These are phyloP conservation scores for Luperina nickerlii DNA, from an alignment of 2,888 invertebrate species.

Conservation along the genomic window DNA sequence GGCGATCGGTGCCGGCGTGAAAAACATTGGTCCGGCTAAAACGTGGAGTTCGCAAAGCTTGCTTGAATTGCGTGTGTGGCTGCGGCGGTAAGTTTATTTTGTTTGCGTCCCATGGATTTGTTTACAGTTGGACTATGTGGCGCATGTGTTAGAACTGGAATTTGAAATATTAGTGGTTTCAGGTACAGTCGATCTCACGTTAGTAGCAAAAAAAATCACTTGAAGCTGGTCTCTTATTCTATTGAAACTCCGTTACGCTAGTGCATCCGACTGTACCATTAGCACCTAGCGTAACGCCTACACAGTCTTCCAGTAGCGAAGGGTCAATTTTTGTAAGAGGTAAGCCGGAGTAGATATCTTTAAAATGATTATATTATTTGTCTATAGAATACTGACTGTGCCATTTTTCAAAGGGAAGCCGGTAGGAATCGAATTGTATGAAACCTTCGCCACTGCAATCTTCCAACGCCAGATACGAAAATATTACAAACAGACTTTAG, in stretches of 20 bases:
- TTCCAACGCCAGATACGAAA: not conserved
- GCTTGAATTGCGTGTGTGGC: slow-evolving; percentile 46
- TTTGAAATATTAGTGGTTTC: no score
- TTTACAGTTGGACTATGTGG: slow-evolving; percentile 15
- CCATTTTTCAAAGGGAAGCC: no score
- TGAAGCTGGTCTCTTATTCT: not conserved
- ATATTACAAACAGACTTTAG: not conserved
- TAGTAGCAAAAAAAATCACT: not conserved
- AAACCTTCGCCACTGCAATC: not conserved
- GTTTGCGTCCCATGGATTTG: slow-evolving; percentile 20
- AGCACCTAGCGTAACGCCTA: not conserved
- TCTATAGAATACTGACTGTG: no score
- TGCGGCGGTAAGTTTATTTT: slow-evolving; percentile 19
- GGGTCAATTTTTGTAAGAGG: no score
- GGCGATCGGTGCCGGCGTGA: slow-evolving; percentile 63
- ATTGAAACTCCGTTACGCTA: not conserved
- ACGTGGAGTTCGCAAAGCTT: slow-evolving; percentile 51
- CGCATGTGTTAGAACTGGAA: no score
- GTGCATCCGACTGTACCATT: not conserved
- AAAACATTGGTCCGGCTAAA: slow-evolving; percentile 64
- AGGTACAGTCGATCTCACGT: no score
- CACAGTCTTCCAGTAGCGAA: not conserved
- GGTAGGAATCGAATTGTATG: no score
- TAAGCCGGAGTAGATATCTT: no score
- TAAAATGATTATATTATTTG: no score